These are phyloP conservation scores for Ascidia mentula DNA, from an alignment of 23 tunicate species.

Conservation along the genomic window DNA sequence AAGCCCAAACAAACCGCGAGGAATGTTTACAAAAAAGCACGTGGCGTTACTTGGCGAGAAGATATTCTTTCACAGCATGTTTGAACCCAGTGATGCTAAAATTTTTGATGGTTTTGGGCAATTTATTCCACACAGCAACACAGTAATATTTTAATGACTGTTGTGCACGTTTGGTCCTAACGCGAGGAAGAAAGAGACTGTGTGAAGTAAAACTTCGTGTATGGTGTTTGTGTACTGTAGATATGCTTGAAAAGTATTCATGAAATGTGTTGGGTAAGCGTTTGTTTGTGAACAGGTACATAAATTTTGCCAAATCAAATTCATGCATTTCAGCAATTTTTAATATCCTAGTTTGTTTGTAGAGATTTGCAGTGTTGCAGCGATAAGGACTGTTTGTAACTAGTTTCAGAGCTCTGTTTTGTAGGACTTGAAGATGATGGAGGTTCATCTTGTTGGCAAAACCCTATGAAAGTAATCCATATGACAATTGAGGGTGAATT, in stretches of 20 bases:
- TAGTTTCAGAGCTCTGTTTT: neutral
- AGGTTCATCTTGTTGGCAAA: neutral
- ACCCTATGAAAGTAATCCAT: conserved; percentile 6
- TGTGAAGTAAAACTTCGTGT: neutral
- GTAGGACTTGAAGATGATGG: neutral
- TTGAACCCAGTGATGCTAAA: neutral
- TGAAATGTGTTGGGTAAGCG: neutral
- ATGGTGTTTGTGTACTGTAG: neutral
- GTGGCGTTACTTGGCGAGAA: no score
- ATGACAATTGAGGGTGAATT: neutral
- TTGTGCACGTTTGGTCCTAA: neutral
- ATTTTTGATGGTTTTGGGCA: neutral
- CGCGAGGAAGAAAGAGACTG: neutral
- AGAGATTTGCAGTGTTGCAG: neutral
- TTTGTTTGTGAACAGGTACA: neutral
- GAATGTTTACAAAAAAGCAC: no score
- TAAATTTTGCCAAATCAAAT: neutral
- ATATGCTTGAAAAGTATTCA: neutral
- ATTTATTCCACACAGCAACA: neutral
- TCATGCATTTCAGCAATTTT: neutral
- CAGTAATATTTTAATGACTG: conserved; percentile 1
- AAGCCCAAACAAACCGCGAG: no score
- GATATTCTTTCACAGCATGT: neutral
- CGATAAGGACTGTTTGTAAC: conserved; percentile 10
- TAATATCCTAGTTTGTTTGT: neutral